Percentiles rank a stretch among this genome's conserved stretches.
Evolutionary conservation across 2,888 invertebrate genomes (phyloP).

Genomic region (Xylota sylvarum): DNA sequence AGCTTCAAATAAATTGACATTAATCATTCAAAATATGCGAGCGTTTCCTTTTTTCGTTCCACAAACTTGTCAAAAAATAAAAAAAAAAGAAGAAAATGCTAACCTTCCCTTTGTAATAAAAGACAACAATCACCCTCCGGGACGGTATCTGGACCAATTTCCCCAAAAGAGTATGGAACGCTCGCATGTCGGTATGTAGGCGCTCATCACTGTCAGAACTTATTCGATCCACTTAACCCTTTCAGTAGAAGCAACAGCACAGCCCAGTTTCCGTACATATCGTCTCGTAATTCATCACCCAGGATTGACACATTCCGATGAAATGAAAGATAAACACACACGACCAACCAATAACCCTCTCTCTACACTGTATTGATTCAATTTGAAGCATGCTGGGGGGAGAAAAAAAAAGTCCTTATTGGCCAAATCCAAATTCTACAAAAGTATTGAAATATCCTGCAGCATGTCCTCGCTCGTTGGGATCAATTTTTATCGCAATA

Average conservation of each 20-base stretch:
- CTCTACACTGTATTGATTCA: no score
- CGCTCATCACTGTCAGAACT: conserved; percentile 56
- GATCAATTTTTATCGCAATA: not conserved
- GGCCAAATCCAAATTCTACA: not conserved
- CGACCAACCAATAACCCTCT: not conserved
- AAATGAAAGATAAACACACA: conserved; percentile 46
- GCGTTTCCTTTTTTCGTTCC: not conserved
- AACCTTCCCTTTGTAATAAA: not conserved
- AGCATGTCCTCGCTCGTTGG: not conserved
- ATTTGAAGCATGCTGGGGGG: no score
- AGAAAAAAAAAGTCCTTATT: not conserved
- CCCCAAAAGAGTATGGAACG: not conserved
- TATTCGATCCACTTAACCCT: conserved; percentile 63
- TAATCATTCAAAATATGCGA: conserved; percentile 27
- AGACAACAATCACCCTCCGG: not conserved
- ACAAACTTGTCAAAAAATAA: not conserved
- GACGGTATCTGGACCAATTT: conserved; percentile 5
- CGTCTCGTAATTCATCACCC: conserved; percentile 54
- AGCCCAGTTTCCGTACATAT: conserved; percentile 11
- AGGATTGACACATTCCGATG: conserved; percentile 65
- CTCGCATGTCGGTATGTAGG: not conserved
- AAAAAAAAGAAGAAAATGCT: not conserved
- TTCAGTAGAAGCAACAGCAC: conserved; percentile 5
- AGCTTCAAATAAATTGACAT: conserved; percentile 14
- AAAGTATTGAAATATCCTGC: not conserved